Base-by-base conservation (phyloP, 2,888 invertebrate species). In the Stenurella melanura region DNA sequence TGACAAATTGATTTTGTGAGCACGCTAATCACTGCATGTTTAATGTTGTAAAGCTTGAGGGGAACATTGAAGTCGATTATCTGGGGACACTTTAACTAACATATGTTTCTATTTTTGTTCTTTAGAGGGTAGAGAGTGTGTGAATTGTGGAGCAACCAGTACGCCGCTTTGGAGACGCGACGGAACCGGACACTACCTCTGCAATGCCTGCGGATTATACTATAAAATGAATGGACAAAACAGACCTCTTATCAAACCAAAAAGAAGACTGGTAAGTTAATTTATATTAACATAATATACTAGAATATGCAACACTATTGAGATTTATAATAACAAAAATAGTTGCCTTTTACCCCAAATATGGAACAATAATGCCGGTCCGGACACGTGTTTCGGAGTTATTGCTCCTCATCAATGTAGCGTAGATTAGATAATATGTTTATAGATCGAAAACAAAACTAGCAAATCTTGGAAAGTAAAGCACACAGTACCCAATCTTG, bases 141-240 rank as follows among this genome's bases (percentile, higher is more conserved):
- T 98, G 85, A 99, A 99, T 93, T 99, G 99, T 91, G 99, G 99
- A 78, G 98, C 98, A 78, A 98, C 98, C 83, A 97, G 97, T 87
- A 99, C 99, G 84, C 99, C 99, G 18, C 93, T 99, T 80, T 96
- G 98, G 98, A 93, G 98, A 89, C 93, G 99, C 86, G 99, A 99
- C 91, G 98, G 98, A 83, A 98, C 98, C 84, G 99, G 98, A 64
- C 97, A 97, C 90, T 99, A 98, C 92, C 93, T 96, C 87, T 99
- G 98, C 93, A 99, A 99, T 92, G 99, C 99, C 85, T 99, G 99
- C 91, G 99, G 99, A 86, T 94, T 99, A 86, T 99, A 99, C 92
- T 98, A 98, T 93, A 99, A 99, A 93, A 99, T 99, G 98, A 99
- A 99, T 91, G 99, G 99, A 87, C 97, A 98, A 90, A 98, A 98